A percentile compares a stretch with the other conserved stretches of the same genome.
These are phyloP conservation scores for Malthinus flaveolus DNA, from an alignment of 2,888 invertebrate species.

Conservation along the genomic window DNA sequence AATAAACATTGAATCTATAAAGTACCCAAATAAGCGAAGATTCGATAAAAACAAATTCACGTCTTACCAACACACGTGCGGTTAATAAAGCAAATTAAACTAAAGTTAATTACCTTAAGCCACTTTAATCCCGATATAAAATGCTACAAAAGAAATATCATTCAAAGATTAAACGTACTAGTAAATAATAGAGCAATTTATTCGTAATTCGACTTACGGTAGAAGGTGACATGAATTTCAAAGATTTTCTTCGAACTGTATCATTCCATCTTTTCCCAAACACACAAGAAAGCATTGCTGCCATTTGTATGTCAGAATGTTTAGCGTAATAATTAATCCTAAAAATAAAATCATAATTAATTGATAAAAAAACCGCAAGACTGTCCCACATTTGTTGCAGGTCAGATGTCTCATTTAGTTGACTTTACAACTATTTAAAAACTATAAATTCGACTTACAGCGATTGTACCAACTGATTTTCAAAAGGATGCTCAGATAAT, in stretches of 20 bases:
- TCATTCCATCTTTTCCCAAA: slow-evolving; percentile 65
- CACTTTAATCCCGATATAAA: slow-evolving; percentile 65
- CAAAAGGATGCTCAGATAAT: slow-evolving; percentile 82
- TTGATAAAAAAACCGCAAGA: no score
- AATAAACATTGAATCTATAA: background rate
- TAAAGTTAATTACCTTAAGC: slow-evolving; percentile 61
- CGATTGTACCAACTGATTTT: slow-evolving; percentile 80
- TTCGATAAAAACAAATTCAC: background rate
- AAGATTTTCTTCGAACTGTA: slow-evolving; percentile 35
- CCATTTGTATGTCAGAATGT: slow-evolving; percentile 87
- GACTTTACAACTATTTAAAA: background rate
- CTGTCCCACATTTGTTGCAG: no score
- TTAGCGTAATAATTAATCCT: slow-evolving; percentile 82
- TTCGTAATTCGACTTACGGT: slow-evolving; percentile 38
- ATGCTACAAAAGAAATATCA: slow-evolving; percentile 59
- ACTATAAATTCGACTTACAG: slow-evolving; percentile 65
- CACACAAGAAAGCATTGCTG: slow-evolving; percentile 89
- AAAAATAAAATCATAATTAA: slow-evolving; percentile 47
- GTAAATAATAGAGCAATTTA: slow-evolving; percentile 11
- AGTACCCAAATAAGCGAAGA: background rate
- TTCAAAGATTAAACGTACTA: background rate
- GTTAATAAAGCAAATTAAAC: slow-evolving; percentile 21
- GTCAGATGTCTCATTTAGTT: no score
- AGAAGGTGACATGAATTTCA: slow-evolving; percentile 35
- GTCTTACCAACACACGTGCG: slow-evolving; percentile 1